A percentile compares a stretch with the other conserved stretches of the same genome.
These are phyloP conservation scores for Chloromyia formosa DNA, from an alignment of 2,888 invertebrate genomes.

Conservation along the genomic window DNA sequence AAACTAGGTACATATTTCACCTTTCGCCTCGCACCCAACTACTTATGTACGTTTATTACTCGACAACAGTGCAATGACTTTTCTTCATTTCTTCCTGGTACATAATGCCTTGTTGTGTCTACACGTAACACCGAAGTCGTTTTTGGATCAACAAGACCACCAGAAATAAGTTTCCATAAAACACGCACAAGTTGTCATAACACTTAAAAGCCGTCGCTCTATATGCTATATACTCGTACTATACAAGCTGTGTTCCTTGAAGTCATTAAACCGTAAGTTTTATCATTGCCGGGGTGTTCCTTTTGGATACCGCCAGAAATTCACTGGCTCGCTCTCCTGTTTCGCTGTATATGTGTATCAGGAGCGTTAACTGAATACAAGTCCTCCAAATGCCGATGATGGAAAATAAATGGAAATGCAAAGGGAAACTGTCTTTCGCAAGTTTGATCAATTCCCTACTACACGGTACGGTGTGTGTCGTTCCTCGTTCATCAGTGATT, in stretches of 20 bases:
- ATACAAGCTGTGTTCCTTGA: background rate
- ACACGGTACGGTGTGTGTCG: conserved; percentile 5
- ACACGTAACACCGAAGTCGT: background rate
- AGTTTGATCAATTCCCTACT: conserved; percentile 41
- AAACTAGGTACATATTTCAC: background rate
- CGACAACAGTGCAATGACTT: background rate
- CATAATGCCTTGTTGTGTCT: background rate
- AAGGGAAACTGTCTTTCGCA: conserved; percentile 21
- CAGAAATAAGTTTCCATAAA: conserved; percentile 20
- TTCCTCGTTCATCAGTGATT: conserved; percentile 40
- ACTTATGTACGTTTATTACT: background rate
- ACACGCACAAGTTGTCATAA: conserved; percentile 43
- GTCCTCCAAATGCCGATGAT: conserved; percentile 6
- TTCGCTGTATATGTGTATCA: background rate
- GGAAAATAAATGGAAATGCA: conserved; percentile 20
- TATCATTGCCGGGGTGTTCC: background rate
- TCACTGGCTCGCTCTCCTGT: background rate
- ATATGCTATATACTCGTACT: background rate
- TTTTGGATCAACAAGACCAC: conserved; percentile 1
- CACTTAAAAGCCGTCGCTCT: conserved; percentile 30
- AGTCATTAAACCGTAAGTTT: conserved; percentile 38
- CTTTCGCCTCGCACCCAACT: background rate
- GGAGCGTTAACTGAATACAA: background rate
- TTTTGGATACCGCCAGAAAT: background rate
- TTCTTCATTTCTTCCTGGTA: background rate